Base-by-base conservation (phyloP, 2,797 vertebrate genomes). In the Neosilurus mollespiculum region DNA sequence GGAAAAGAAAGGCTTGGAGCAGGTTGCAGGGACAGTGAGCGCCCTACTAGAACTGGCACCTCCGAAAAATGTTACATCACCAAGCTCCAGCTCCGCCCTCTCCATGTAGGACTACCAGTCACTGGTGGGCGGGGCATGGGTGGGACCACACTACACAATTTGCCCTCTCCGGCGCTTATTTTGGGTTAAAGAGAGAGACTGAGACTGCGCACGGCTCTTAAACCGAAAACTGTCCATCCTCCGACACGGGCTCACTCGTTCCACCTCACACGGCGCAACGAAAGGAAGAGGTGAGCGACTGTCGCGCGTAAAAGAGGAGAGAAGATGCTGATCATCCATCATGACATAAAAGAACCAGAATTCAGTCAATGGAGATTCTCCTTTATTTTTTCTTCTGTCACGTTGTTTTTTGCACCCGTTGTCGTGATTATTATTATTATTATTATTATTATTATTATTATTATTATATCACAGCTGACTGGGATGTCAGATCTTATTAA, bases 1-100 rank as follows among this genome's bases (percentile, higher is more conserved):
- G 95, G 98, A 99, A 95, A 97, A 98, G 93, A 95, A 93, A 88
- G 97, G 98, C 90, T 94, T 99, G 94, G 92, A 96, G 88, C 97
- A 97, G 94, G 96, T 99, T 89, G 97, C 97, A 12, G 93, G 94
- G 88, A 99, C 98, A 1, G 96, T 99, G 76, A 90, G 95, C 81
- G 95, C 96, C 43, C 95, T 99, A 91, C 95, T 99, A 88, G 95
- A 96, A 70, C 94, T 98, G 88, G 97, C 97, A 78, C 98, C 96
- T 70, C 95, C 95, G 83, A 94, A 96, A 88, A 93, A 88, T 87
- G 85, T 93, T 12, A 90, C 93, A 43, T 93, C 95, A 91, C 92
- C 95, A 90, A 92, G 87, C 88, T 20, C 84, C 82, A 58, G 93
- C 92, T 86, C 88, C 4, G 83, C 91, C 89, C 91, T 95, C 89